Base-by-base conservation (phyloP, 2,888 invertebrate genomes). In the Eupithecia inturbata region DNA sequence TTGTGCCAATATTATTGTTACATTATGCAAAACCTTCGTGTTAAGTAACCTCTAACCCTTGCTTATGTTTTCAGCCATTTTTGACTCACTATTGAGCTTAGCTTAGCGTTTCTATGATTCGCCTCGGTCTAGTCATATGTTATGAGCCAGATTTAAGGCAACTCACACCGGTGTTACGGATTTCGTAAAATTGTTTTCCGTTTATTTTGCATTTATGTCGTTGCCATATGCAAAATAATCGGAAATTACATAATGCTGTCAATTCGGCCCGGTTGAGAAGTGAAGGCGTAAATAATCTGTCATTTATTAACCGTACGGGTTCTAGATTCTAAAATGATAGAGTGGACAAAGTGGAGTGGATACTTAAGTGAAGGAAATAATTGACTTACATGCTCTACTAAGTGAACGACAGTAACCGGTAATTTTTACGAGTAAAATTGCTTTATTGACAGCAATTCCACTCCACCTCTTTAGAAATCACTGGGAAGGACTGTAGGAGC, bases 351-450 rank as follows among this genome's bases (percentile, higher is more conserved):
- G 7, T 62, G 31, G 31, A 62, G 62, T 62, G 10, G 49, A 7
- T 19, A 49, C 19, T 7, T 49, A 31, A 31, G 31, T 62, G 60
- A 62, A 31, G 62, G 62, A 31, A 62, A 62, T 62, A 28, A 62
- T 62, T 62, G 62, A 9, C 62, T 19, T 31, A 62, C 31, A 62
- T 62, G 62, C 31, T 62, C 62, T 62, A 62, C 28, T 62, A 31
- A 62, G 62, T 31, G 7, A 31, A 9, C 26, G 19, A 22, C 22
- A 14, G 5, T 28, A 62, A 28, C 62, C 31, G 7, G 62, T 31
- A 0, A 62, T 62, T 62, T 49, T 57, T 57, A 26, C 14, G 57
- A 57, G 62, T 28, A 16, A 9, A 60, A 62, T 62, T 31, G 62
- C 62, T 49, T 49, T 53, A n/a, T 31, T 12, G 33, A 14, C 31